These are phyloP conservation scores for Cryptus viduatorius DNA, from an alignment of 2,888 invertebrate genomes.

Conservation along the genomic window DNA sequence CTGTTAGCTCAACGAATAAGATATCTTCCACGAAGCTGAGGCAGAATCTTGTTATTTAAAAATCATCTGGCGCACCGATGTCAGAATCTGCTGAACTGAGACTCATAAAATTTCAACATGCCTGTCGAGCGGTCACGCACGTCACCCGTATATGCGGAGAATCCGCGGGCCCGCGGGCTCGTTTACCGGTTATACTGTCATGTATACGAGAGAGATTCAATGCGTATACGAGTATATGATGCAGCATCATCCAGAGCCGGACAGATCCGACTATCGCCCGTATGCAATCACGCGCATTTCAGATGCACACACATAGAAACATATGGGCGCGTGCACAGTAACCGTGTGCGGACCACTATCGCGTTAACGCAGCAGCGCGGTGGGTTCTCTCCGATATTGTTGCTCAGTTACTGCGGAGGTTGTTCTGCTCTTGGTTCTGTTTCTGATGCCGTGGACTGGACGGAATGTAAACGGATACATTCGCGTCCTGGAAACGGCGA, in stretches of 20 bases:
- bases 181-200: neutral
- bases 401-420: conserved; percentile 22
- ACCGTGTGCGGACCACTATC: conserved; percentile 32
- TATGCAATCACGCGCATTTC: conserved; percentile 61
- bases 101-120: conserved; percentile 6
- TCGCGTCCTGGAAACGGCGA: neutral
- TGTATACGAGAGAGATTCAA: neutral
- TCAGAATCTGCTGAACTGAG: conserved; percentile 12
- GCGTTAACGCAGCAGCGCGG: conserved; percentile 47
- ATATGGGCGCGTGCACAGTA: neutral
- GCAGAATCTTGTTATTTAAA: neutral
- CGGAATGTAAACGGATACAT: conserved; percentile 29
- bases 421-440: conserved; percentile 21
- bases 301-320: conserved; percentile 46
- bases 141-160: neutral
- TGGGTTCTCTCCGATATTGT: conserved; percentile 24
- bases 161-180: neutral
- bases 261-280: conserved; percentile 41
- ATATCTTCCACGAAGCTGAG: neutral
- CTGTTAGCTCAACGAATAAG: neutral
- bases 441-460: conserved; percentile 14
- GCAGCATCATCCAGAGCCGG: conserved; percentile 42
- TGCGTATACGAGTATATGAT: conserved; percentile 1
- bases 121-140: neutral
- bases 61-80: neutral